Evolutionary conservation across 1,140 invertebrate genomes (phyloP).

Genomic region (Trigoniulus corallinus): DNA sequence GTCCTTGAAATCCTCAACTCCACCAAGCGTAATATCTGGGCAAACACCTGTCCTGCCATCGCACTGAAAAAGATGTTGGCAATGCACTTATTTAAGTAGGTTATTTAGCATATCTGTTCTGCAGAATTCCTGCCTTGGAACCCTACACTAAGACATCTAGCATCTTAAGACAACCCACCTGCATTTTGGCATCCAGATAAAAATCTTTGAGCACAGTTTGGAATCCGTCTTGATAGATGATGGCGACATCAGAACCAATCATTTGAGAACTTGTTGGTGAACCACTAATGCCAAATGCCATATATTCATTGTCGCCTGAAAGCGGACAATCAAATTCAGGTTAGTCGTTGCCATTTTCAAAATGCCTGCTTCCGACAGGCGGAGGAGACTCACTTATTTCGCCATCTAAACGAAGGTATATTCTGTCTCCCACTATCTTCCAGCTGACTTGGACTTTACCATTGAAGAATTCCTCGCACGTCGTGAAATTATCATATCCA

Average conservation of each 20-base stretch:
- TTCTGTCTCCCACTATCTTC: conserved; percentile 22
- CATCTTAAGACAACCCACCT: conserved; percentile 31
- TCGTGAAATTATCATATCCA: conserved; percentile 1
- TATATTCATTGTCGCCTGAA: conserved; percentile 54
- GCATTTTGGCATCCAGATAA: conserved; percentile 63
- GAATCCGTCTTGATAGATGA: conserved; percentile 53
- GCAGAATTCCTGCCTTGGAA: background rate
- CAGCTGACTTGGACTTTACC: conserved; percentile 18
- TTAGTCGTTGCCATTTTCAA: no score
- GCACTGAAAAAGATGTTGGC: conserved; percentile 20
- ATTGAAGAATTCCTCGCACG: conserved; percentile 3
- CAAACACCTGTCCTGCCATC: conserved; percentile 58
- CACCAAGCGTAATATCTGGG: conserved; percentile 61
- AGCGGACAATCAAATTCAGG: conserved; percentile 6
- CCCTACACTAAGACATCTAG: background rate
- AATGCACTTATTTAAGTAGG: background rate
- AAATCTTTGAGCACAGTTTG: conserved; percentile 60
- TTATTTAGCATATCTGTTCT: background rate
- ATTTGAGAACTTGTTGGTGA: conserved; percentile 49
- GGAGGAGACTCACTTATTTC: conserved; percentile 13
- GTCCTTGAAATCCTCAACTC: conserved; percentile 56
- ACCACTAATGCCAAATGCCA: conserved; percentile 73
- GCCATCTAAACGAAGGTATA: conserved; percentile 19
- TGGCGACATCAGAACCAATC: conserved; percentile 66
- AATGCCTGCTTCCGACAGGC: background rate